Conservation (phyloP, 2,113 vertebrate species). For the Sus scrofa region DNA sequence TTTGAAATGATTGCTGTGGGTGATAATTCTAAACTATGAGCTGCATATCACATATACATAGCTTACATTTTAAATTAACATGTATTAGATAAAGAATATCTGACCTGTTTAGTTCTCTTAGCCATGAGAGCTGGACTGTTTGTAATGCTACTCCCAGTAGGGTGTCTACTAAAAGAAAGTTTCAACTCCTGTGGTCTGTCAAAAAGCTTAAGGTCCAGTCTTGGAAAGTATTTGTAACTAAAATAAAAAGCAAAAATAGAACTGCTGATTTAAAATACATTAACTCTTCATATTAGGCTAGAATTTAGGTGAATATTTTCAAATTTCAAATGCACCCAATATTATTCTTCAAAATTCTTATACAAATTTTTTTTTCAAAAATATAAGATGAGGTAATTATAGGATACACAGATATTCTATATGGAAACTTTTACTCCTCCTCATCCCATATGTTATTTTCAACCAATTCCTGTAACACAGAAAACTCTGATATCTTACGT, state of each 20-base stretch:
- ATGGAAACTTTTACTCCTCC: conserved; percentile 17
- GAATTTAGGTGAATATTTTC: conserved; percentile 53
- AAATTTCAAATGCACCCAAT: conserved; percentile 39
- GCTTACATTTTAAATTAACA: conserved; percentile 67
- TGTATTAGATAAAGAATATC: conserved; percentile 63
- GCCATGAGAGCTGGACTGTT: conserved; percentile 97
- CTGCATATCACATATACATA: conserved; percentile 50
- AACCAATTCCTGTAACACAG: conserved; percentile 16
- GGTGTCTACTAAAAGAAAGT: conserved; percentile 90
- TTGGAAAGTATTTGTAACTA: conserved; percentile 96
- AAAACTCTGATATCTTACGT: conserved; percentile 39
- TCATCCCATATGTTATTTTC: conserved; percentile 24
- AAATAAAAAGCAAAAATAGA: conserved; percentile 73
- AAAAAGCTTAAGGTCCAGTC: conserved; percentile 93
- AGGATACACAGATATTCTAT: neutral
- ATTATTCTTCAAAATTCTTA: conserved; percentile 43
- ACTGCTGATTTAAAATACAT: conserved; percentile 72
- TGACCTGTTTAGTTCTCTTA: conserved; percentile 98
- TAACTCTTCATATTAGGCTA: conserved; percentile 67
- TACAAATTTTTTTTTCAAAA: neutral
- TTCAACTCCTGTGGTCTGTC: conserved; percentile 93
- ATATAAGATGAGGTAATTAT: neutral
- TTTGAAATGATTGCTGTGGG: neutral
- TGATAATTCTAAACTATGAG: conserved; percentile 22
- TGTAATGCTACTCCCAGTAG: conserved; percentile 90